Conservation (phyloP, 2,113 vertebrate genomes). For the Equus quagga region DNA sequence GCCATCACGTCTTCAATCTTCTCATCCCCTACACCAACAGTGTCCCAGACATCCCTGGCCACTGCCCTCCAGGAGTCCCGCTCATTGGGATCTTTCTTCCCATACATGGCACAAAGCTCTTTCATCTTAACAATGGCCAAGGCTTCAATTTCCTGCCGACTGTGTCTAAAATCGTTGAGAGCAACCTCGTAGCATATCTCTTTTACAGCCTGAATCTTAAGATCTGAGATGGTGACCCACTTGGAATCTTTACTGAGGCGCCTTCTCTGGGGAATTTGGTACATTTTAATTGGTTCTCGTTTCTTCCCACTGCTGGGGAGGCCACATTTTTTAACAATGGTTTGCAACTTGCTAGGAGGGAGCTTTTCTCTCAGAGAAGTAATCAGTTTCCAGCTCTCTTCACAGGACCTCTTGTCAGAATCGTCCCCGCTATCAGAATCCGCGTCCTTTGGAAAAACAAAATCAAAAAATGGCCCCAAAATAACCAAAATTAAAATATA, state of each 20-base stretch:
- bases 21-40: slow-evolving; percentile 97
- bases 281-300: slow-evolving; percentile 98
- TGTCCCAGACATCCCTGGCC: slow-evolving; percentile 98
- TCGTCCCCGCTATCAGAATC: slow-evolving; percentile 99
- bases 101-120: slow-evolving; percentile 96
- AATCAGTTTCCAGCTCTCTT: slow-evolving; percentile 99
- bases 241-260: slow-evolving; percentile 98
- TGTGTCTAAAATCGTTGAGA: slow-evolving; percentile 98
- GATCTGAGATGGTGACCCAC: slow-evolving; percentile 98
- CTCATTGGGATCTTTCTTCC: slow-evolving; percentile 98
- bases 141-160: slow-evolving; percentile 98
- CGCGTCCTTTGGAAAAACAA: slow-evolving; percentile 98
- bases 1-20: slow-evolving; percentile 94
- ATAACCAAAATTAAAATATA: slow-evolving; percentile 94
- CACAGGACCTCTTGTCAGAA: slow-evolving; percentile 99
- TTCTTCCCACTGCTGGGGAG: slow-evolving; percentile 99
- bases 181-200: slow-evolving; percentile 99
- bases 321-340: slow-evolving; percentile 99
- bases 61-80: slow-evolving; percentile 98
- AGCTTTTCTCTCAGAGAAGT: slow-evolving; percentile 99
- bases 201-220: slow-evolving; percentile 99
- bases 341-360: slow-evolving; percentile 99
- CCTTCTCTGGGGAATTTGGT: slow-evolving; percentile 97
- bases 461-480: slow-evolving; percentile 97
- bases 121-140: slow-evolving; percentile 99